These are phyloP conservation scores for Enteromius unitaeniatus DNA, from an alignment of 2,797 vertebrate genomes.

Conservation along the genomic window DNA sequence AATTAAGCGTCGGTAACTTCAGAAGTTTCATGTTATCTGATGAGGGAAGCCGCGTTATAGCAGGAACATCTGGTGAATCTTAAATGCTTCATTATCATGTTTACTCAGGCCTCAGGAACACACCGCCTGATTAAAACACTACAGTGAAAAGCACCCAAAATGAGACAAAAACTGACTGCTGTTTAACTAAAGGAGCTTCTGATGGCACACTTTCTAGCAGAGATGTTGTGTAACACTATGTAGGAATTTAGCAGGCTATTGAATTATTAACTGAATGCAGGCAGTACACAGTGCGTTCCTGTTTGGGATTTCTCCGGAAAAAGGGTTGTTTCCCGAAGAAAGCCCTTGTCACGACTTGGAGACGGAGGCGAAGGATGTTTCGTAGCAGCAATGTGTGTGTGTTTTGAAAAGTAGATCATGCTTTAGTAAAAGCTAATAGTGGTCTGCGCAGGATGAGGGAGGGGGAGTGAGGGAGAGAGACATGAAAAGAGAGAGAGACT, in stretches of 20 bases:
- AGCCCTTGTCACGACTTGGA: constrained; percentile 7
- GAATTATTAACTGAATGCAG: constrained; percentile 57
- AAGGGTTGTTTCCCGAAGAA: neutral
- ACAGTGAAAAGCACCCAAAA: neutral
- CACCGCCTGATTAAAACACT: constrained; percentile 35
- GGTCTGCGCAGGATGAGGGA: constrained; percentile 47
- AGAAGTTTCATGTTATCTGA: constrained; percentile 41
- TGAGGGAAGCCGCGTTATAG: constrained; percentile 34
- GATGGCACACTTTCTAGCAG: constrained; percentile 54
- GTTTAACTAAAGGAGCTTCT: constrained; percentile 6
- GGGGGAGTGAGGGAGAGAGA: constrained; percentile 32
- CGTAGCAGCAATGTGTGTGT: constrained; percentile 13
- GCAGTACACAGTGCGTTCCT: constrained; percentile 20
- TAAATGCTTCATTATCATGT: constrained; percentile 32
- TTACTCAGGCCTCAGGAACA: constrained; percentile 25
- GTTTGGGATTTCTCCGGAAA: constrained; percentile 34
- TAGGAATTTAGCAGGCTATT: constrained; percentile 53
- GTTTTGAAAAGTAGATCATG: constrained; percentile 52
- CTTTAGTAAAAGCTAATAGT: constrained; percentile 43
- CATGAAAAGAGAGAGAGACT: constrained; percentile 29
- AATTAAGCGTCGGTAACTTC: neutral
- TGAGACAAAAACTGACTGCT: neutral
- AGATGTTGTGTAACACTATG: constrained; percentile 52
- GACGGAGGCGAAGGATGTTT: constrained; percentile 18
- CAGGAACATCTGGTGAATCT: constrained; percentile 51